Conservation (phyloP, 2,113 vertebrate genomes). For the Cercocebus atys region DNA sequence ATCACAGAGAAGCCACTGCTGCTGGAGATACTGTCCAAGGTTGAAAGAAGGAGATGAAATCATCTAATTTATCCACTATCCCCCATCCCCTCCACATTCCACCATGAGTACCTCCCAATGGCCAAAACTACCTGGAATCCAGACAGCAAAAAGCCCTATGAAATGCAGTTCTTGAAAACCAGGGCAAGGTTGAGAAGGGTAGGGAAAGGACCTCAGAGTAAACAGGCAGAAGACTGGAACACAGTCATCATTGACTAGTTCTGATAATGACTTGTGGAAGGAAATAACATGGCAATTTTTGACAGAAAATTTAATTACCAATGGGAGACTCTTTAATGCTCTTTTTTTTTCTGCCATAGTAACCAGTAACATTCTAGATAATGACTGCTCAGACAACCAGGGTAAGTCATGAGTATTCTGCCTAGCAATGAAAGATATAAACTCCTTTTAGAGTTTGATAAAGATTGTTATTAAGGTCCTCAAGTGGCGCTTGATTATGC, state of each 20-base stretch:
- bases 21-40: not conserved
- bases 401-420: not conserved
- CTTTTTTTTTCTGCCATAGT: not conserved
- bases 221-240: not conserved
- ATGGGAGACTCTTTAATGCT: not conserved
- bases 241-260: not conserved
- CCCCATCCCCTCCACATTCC: not conserved
- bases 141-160: not conserved
- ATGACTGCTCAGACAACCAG: not conserved
- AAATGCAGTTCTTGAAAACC: not conserved
- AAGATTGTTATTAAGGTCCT: conserved; percentile 14
- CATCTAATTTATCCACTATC: not conserved
- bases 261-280: not conserved
- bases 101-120: not conserved
- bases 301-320: not conserved
- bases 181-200: not conserved
- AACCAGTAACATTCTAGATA: not conserved
- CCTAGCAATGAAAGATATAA: not conserved
- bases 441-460: conserved; percentile 21
- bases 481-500: not conserved
- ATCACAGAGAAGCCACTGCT: not conserved
- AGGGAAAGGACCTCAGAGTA: not conserved
- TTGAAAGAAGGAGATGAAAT: not conserved
- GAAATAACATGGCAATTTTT: not conserved
- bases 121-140: not conserved